phyloP scores from a whole-genome alignment of 1,140 invertebrate genomes.

The Caenorhabditis tropicalis region DNA sequence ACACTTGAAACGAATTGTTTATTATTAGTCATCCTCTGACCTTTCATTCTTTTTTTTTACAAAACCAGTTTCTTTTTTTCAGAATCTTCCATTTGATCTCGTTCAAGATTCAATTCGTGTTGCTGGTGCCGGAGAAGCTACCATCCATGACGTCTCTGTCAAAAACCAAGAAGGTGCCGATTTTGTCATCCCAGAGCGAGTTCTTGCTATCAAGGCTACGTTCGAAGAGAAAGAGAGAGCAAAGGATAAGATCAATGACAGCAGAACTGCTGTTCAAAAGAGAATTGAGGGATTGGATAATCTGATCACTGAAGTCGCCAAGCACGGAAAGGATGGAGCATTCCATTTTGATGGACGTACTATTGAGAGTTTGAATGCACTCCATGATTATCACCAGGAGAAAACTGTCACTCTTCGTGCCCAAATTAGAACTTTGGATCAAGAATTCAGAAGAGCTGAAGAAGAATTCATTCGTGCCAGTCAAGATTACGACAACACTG shows the following conservation, averaged over 20 bases:
- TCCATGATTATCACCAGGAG: constrained; percentile 2
- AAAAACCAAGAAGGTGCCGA: constrained; percentile 6
- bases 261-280: background rate
- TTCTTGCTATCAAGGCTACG: background rate
- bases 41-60: background rate
- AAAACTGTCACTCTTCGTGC: constrained; percentile 20
- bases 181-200: background rate
- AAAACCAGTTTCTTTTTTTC: background rate
- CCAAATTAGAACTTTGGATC: background rate
- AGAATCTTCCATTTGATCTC: constrained; percentile 12
- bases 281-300: constrained; percentile 28
- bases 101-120: constrained; percentile 25
- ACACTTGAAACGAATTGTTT: background rate
- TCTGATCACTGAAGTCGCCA: background rate
- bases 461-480: background rate
- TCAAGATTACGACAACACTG: background rate
- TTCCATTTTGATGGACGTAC: constrained; percentile 24
- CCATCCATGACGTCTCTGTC: background rate
- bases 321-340: constrained; percentile 8
- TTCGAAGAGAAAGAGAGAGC: constrained; percentile 13
- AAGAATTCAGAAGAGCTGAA: background rate
- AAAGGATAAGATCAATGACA: background rate
- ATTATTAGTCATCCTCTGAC: background rate
- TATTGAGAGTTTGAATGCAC: constrained; percentile 24
- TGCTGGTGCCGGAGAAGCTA: background rate